Percentiles rank a stretch among this genome's conserved stretches.
Conservation (phyloP, 2,113 vertebrate genomes). For the Varanus salvator region DNA sequence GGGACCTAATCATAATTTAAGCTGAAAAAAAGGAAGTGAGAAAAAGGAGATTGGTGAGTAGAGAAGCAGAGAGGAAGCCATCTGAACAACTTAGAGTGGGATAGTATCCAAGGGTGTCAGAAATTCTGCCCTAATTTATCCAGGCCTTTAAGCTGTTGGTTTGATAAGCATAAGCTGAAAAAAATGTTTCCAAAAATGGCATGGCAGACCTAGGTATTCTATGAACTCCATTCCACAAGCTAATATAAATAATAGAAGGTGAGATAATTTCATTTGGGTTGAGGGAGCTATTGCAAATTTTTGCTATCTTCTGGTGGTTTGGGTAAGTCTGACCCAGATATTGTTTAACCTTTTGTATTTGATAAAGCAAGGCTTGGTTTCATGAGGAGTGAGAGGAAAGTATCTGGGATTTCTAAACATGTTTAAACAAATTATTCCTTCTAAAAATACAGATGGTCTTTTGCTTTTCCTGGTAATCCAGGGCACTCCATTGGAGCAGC, state of each 20-base stretch:
- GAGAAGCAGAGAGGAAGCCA: not conserved
- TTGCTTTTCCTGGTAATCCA: not conserved
- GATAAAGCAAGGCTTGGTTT: not conserved
- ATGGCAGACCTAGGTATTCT: slow-evolving; percentile 3
- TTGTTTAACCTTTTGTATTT: not conserved
- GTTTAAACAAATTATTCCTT: not conserved
- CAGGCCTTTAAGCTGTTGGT: slow-evolving; percentile 24
- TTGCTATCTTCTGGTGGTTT: not conserved
- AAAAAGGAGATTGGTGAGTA: not conserved
- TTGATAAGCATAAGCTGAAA: slow-evolving; percentile 26
- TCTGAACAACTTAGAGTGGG: slow-evolving; percentile 20
- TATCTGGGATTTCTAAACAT: not conserved
- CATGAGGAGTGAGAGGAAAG: not conserved
- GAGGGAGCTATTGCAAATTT: slow-evolving; percentile 30
- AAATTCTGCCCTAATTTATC: slow-evolving; percentile 55
- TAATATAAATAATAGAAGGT: slow-evolving; percentile 38
- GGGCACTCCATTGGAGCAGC: not conserved
- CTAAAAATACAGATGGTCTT: not conserved
- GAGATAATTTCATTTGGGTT: slow-evolving; percentile 38
- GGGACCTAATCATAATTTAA: not conserved
- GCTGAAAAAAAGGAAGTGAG: not conserved
- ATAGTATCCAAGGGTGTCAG: slow-evolving; percentile 31
- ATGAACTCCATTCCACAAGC: slow-evolving; percentile 35
- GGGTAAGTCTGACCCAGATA: slow-evolving; percentile 10
- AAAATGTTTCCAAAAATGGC: slow-evolving; percentile 38